Evolutionary conservation across 1,140 invertebrate species (phyloP), one percentile per base, ranked within the genome.

Genomic region (Dryas iulia): DNA sequence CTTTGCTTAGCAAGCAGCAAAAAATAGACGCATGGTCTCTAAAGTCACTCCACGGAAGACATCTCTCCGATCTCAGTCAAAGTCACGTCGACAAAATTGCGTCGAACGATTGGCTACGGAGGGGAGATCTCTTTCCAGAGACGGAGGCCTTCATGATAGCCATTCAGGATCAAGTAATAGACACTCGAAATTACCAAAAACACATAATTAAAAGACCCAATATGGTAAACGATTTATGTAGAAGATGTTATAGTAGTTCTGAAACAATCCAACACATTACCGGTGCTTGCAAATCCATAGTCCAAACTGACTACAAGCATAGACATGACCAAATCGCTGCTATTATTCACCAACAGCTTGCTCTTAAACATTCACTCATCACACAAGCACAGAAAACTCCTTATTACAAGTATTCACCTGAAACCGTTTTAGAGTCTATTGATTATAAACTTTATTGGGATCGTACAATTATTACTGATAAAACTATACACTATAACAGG

Each of bases 41-140:
- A 11, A 68, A 68, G 24, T 56, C 59, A 2, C 53, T 68, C 3
- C 59, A 68, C 25, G 66, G 59, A 39, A 68, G 59, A 25, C 52
- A 62, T 24, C 10, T 7, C 8, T 25, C 23, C 2, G 58, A 68
- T 25, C 30, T 68, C 2, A 35, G 25, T 1, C 25, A 60, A 39
- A 18, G 28, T 10, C 31, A 39, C 11, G 31, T 66, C 12, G 64
- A 66, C 14, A 59, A 23, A 59, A 21, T 39, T n/a, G 35, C 26
- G 12, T 66, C 64, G 25, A 59, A 66, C 33, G 35, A 23, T 10
- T 59, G 56, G 56, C 26, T 66, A 0, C n/a, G 28, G 11, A 11
- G 10, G 1, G 56, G 64, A 11, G 35, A 66, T 12, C 56, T 66
- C 2, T 66, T 66, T 18, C 64, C 57, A 3, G 57, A 66, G 24